Conservation (phyloP, 2,888 invertebrate species). For the Phasia obesa region DNA sequence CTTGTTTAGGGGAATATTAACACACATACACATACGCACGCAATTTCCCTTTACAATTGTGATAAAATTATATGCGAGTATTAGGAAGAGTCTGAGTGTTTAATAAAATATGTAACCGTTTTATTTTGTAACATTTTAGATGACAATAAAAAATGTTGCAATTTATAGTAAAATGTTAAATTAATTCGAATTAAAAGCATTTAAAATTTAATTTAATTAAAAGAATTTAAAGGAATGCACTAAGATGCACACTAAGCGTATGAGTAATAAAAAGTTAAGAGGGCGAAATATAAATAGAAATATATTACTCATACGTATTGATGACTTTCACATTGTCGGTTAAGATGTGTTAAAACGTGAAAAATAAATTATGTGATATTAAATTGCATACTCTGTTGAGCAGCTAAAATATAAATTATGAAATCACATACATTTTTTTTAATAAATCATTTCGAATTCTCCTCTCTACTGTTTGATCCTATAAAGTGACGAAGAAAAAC, state of each 20-base stretch:
- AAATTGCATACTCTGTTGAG: too few species aligned
- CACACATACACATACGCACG: neutral
- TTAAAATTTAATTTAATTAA: constrained; percentile 42
- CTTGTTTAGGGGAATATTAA: constrained; percentile 31
- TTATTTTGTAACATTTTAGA: constrained; percentile 26
- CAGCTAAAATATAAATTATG: too few species aligned
- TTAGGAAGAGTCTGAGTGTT: neutral
- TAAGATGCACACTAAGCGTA: constrained; percentile 11
- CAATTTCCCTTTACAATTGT: constrained; percentile 44
- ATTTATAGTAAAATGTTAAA: constrained; percentile 48
- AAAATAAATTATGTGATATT: too few species aligned
- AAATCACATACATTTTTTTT: too few species aligned
- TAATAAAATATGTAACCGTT: constrained; percentile 57
- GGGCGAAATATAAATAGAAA: neutral
- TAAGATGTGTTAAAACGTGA: too few species aligned
- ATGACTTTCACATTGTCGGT: too few species aligned
- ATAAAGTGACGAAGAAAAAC: too few species aligned
- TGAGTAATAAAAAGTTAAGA: constrained; percentile 12
- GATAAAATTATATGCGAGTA: constrained; percentile 38
- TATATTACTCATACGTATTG: constrained; percentile 13
- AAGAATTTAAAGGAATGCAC: neutral
- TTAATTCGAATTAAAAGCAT: constrained; percentile 56
- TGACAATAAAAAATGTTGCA: constrained; percentile 47
- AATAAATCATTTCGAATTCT: too few species aligned
- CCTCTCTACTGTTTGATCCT: too few species aligned